Percentiles rank a stretch among this genome's conserved stretches.
Conservation (phyloP, 2,888 invertebrate species). For the Troides aeacus region DNA sequence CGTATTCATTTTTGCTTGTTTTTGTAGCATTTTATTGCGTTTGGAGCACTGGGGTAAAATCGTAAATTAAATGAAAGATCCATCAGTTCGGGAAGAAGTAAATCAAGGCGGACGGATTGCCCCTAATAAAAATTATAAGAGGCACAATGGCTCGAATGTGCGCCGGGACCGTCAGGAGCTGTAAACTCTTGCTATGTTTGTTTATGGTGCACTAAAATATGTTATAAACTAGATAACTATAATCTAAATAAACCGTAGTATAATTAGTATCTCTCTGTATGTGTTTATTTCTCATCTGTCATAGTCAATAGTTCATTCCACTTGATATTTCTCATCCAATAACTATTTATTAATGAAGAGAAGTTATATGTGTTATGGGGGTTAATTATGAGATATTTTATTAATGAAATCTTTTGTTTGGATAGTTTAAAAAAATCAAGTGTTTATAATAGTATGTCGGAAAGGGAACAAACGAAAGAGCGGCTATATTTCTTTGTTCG, state of each 20-base stretch:
- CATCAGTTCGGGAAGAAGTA: conserved; percentile 79
- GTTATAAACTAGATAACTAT: conserved; percentile 79
- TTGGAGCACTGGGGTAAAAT: conserved; percentile 70
- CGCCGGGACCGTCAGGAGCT: conserved; percentile 73
- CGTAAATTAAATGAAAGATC: conserved; percentile 79
- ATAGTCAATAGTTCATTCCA: conserved; percentile 7
- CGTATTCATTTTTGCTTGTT: conserved; percentile 73
- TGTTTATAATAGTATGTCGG: conserved; percentile 43
- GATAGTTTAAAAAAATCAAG: conserved; percentile 17
- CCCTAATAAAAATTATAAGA: conserved; percentile 80
- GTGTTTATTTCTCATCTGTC: conserved; percentile 49
- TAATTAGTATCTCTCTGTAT: conserved; percentile 73
- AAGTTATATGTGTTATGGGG: not conserved
- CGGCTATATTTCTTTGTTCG: conserved; percentile 76
- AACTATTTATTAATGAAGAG: not conserved
- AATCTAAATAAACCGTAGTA: conserved; percentile 76
- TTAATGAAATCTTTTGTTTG: conserved; percentile 23
- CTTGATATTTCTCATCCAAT: not conserved
- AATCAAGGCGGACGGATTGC: conserved; percentile 79
- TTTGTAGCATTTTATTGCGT: conserved; percentile 73
- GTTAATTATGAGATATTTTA: conserved; percentile 11
- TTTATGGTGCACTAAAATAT: conserved; percentile 79
- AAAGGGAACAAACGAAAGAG: conserved; percentile 60
- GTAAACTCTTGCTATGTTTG: conserved; percentile 79
- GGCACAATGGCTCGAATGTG: conserved; percentile 77